Base-by-base conservation (phyloP, 2,888 invertebrate species). In the Mythimna loreyi region DNA sequence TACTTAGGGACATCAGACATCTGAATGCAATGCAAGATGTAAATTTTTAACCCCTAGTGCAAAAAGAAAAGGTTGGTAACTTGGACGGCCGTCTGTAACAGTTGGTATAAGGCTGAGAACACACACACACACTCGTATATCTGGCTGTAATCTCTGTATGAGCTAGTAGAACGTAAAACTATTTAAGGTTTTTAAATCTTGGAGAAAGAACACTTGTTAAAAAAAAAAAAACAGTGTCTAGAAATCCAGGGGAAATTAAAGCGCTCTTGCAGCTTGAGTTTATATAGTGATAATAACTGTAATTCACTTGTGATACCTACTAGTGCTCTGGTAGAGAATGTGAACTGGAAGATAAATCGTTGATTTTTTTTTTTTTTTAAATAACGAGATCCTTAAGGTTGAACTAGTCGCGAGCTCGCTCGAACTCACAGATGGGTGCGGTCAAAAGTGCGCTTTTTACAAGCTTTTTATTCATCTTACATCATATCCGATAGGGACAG, bases 11-110 rank as follows among this genome's bases (percentile, higher is more conserved):
- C 36, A 36, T 40, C 36, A 43, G 50, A 69, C 55, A 75, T 56
- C 62, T 79, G 61, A 75, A 80, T 62, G 52, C 70, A 70, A 60
- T 36, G 28, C 61, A 52, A 63, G 56, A 65, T 69, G 80, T 74
- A 77, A 62, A 62, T 80, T 63, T 77, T 75, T 66, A 63, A 75
- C 70, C 65, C 55, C 69, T 63, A 75, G 36, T 16, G 50, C 50
- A 78, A 78, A 77, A 75, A 25, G 52, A 77, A 69, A 62, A 75
- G 43, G 45, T 75, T 58, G 57, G 47, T 65, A 64, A 16, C 25
- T 66, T 52, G 47, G 77, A 70, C 59, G 36, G 50, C 75, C 49
- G 70, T 80, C 80, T 63, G 65, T 80, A 62, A 47, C 52, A 66
- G 50, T 21, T 30, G 43, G 70, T 62, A 63, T 62, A 56, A 52